Percentiles rank a stretch among this genome's conserved stretches.
These are phyloP conservation scores for Rhinella marina DNA, from an alignment of 2,797 vertebrate species.

Conservation along the genomic window DNA sequence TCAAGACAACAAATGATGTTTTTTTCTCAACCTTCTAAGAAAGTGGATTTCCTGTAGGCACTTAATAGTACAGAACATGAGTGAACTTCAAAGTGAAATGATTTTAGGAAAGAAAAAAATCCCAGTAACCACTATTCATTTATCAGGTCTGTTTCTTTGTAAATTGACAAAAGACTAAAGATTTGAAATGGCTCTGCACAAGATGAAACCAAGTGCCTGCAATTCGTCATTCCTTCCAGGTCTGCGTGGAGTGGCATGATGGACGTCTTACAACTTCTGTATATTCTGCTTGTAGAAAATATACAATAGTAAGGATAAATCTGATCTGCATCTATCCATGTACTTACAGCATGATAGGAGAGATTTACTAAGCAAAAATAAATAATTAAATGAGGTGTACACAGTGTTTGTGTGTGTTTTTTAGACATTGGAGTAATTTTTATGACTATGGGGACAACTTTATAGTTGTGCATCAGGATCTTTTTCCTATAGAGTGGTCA, in stretches of 20 bases:
- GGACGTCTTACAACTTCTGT: not conserved
- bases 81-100: conserved; percentile 26
- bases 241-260: conserved; percentile 24
- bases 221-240: conserved; percentile 3
- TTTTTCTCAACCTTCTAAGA: conserved; percentile 3
- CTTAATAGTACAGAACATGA: conserved; percentile 15
- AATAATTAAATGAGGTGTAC: not conserved
- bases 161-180: conserved; percentile 2
- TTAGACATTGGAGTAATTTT: too few species aligned
- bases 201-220: conserved; percentile 35
- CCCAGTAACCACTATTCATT: conserved; percentile 20
- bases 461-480: too few species aligned
- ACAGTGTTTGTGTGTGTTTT: not conserved
- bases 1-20: conserved; percentile 9
- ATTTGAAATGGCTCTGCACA: conserved; percentile 4
- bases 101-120: conserved; percentile 29
- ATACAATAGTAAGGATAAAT: not conserved
- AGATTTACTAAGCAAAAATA: not conserved
- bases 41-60: conserved; percentile 29
- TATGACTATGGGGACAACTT: too few species aligned
- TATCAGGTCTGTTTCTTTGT: conserved; percentile 33
- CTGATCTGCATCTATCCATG: not conserved
- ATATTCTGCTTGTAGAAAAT: not conserved
- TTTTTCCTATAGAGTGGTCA: too few species aligned
- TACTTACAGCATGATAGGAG: not conserved